Evolutionary conservation across 2,797 vertebrate genomes (phyloP).

Genomic region (Sebastes cheni): DNA sequence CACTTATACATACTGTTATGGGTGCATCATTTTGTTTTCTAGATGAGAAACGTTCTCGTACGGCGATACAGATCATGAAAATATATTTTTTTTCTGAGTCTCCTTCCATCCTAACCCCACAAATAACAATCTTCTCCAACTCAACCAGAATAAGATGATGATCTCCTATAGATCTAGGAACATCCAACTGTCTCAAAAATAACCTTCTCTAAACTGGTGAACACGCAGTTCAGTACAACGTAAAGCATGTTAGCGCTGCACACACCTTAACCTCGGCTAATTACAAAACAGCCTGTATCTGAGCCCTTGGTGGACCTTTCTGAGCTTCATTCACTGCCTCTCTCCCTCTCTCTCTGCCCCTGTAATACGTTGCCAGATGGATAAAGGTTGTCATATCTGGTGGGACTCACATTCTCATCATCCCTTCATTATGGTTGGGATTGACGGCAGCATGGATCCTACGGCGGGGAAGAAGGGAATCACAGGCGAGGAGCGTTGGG

Average conservation of each 20-base stretch:
- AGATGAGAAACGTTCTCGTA: constrained; percentile 17
- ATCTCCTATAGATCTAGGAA: neutral
- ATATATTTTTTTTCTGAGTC: constrained; percentile 18
- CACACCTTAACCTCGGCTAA: constrained; percentile 62
- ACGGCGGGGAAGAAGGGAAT: neutral
- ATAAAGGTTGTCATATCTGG: neutral
- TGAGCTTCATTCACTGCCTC: neutral
- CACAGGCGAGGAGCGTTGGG: neutral
- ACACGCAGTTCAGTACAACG: constrained; percentile 25
- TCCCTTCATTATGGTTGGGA: constrained; percentile 36
- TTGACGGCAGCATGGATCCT: constrained; percentile 16
- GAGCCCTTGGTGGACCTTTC: neutral
- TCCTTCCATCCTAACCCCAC: constrained; percentile 60
- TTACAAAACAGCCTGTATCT: constrained; percentile 7
- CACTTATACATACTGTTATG: constrained; percentile 44
- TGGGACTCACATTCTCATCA: constrained; percentile 28
- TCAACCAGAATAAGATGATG: constrained; percentile 27
- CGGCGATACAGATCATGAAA: constrained; percentile 11
- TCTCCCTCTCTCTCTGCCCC: constrained; percentile 15
- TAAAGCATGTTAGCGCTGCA: constrained; percentile 44
- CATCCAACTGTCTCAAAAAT: constrained; percentile 26
- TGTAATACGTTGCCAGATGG: constrained; percentile 15
- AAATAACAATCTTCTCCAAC: constrained; percentile 34
- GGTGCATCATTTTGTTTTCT: constrained; percentile 28
- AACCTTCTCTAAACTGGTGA: constrained; percentile 14